phyloP scores from a whole-genome alignment of 2,113 vertebrate genomes.

The Pipa parva region DNA sequence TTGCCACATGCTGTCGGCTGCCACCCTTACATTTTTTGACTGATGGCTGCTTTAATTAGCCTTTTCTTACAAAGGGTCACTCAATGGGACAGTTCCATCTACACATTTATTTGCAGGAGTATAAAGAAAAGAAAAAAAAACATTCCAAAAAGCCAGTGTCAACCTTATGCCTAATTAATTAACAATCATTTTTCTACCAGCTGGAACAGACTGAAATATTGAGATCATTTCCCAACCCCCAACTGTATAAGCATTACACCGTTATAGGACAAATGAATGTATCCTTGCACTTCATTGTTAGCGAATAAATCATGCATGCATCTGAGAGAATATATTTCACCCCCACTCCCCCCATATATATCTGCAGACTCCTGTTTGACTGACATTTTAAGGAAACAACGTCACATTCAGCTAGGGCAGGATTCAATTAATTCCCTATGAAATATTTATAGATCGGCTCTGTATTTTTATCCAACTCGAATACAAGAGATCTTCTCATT shows the following conservation, averaged over 20 bases:
- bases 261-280: background rate
- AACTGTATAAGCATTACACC: conserved; percentile 4
- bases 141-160: conserved; percentile 53
- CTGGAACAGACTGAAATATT: conserved; percentile 64
- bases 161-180: conserved; percentile 75
- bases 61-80: conserved; percentile 65
- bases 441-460: conserved; percentile 83
- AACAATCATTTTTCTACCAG: conserved; percentile 67
- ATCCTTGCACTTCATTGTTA: background rate
- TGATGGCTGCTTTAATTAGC: conserved; percentile 74
- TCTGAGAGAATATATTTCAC: conserved; percentile 6
- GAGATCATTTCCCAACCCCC: conserved; percentile 47
- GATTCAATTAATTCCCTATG: conserved; percentile 81
- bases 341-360: conserved; percentile 41
- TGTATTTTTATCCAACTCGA: conserved; percentile 76
- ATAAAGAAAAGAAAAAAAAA: conserved; percentile 53
- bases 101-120: conserved; percentile 64
- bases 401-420: conserved; percentile 63
- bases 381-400: conserved; percentile 63
- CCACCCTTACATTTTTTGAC: conserved; percentile 64
- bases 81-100: conserved; percentile 64
- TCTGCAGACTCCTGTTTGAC: conserved; percentile 55
- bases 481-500: conserved; percentile 89
- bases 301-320: background rate
- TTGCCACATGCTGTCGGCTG: conserved; percentile 37